A percentile compares a stretch with the other conserved stretches of the same genome.
Conservation (phyloP, 2,113 vertebrate genomes). For the Struthio camelus region DNA sequence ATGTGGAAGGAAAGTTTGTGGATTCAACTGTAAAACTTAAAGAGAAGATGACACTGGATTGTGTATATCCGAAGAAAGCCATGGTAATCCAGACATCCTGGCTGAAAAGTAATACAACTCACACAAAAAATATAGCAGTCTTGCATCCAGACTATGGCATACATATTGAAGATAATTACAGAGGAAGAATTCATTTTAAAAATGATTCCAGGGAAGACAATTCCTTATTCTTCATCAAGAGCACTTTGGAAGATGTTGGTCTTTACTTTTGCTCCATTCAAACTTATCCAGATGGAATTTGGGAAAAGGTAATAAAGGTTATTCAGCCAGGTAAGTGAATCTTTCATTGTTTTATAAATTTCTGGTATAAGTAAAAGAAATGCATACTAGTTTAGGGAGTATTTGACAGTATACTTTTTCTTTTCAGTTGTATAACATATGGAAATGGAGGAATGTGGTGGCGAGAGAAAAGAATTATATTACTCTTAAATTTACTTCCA, state of each 20-base stretch:
- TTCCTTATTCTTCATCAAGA: conserved; percentile 77
- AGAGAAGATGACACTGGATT: conserved; percentile 80
- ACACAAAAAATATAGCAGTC: conserved; percentile 68
- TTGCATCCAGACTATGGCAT: conserved; percentile 68
- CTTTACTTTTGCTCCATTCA: conserved; percentile 78
- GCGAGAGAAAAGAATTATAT: neutral
- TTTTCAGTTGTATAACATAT: neutral
- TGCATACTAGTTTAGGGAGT: neutral
- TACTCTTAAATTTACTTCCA: neutral
- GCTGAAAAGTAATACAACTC: conserved; percentile 66
- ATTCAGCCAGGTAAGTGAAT: conserved; percentile 69
- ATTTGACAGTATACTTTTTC: neutral
- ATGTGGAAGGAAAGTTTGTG: conserved; percentile 41
- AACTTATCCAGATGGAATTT: conserved; percentile 77
- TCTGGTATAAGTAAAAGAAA: neutral
- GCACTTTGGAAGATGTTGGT: conserved; percentile 76
- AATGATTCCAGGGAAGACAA: conserved; percentile 65
- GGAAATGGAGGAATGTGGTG: neutral
- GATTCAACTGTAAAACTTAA: conserved; percentile 74
- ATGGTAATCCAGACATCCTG: conserved; percentile 80
- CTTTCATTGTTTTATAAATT: neutral
- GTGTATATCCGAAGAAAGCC: conserved; percentile 71
- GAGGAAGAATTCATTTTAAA: conserved; percentile 74
- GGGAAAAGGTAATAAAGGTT: conserved; percentile 75
- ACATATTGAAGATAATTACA: conserved; percentile 54